Evolutionary conservation across 2,113 vertebrate species (phyloP).

Genomic region (Eretmodus cyanostictus): DNA sequence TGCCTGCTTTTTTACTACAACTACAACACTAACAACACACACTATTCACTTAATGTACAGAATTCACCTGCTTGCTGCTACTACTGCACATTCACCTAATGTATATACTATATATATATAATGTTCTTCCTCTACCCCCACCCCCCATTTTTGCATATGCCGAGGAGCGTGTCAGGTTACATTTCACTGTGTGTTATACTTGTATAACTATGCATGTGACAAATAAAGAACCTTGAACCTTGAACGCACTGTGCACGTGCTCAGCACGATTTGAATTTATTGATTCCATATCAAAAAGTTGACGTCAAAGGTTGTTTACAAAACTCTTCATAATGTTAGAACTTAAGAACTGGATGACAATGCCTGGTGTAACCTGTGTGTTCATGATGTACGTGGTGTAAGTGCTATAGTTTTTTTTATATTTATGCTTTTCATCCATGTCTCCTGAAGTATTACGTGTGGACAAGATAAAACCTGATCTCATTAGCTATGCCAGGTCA

Average conservation of each 20-base stretch:
- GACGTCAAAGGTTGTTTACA: fast-evolving
- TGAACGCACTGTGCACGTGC: neutral
- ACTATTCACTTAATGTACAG: neutral
- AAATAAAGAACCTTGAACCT: neutral
- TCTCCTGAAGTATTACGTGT: neutral
- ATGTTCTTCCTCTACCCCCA: too few relatives aligned
- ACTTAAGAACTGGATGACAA: fast-evolving
- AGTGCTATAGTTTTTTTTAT: neutral
- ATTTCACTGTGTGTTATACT: too few relatives aligned
- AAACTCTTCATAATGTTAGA: neutral
- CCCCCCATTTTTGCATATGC: too few relatives aligned
- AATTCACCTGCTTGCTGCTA: neutral
- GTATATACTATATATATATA: neutral
- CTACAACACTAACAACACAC: neutral
- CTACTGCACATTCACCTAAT: neutral
- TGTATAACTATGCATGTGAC: neutral
- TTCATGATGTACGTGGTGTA: neutral
- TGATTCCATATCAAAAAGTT: neutral
- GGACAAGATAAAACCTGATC: neutral
- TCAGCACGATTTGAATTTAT: neutral
- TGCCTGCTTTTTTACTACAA: neutral
- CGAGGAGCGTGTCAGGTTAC: too few relatives aligned
- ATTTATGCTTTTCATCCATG: neutral
- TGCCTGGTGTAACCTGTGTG: neutral
- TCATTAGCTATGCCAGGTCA: neutral